Evolutionary conservation across 2,888 invertebrate species (phyloP).

Genomic region (Oegoconia quadripuncta): DNA sequence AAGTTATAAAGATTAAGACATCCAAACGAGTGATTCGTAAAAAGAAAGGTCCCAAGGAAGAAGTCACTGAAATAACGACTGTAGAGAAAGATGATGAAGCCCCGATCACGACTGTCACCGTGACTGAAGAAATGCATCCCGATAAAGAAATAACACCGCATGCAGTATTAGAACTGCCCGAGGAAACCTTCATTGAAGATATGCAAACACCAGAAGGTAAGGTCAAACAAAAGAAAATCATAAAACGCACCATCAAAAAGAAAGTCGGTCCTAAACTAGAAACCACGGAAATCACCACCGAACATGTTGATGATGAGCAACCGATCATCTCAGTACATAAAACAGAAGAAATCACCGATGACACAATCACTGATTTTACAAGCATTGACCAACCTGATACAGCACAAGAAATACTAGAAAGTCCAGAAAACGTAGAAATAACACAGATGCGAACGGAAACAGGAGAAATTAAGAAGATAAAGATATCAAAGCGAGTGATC

Average conservation of each 20-base stretch:
- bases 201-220: conserved; percentile 30
- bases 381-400: conserved; percentile 24
- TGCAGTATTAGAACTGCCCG: conserved; percentile 39
- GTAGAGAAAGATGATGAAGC: conserved; percentile 53
- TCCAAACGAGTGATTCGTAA: conserved; percentile 33
- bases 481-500: conserved; percentile 35
- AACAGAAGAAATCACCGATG: conserved; percentile 27
- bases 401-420: conserved; percentile 31
- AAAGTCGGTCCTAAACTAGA: conserved; percentile 31
- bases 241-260: conserved; percentile 35
- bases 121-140: conserved; percentile 23
- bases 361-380: conserved; percentile 26
- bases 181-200: conserved; percentile 28
- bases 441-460: conserved; percentile 24
- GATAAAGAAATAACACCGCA: conserved; percentile 39
- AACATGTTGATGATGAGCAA: conserved; percentile 34
- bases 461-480: conserved; percentile 35
- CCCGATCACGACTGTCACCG: conserved; percentile 32
- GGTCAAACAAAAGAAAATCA: conserved; percentile 28
- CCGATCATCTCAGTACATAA: conserved; percentile 35
- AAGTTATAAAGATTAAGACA: conserved; percentile 32
- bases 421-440: conserved; percentile 19
- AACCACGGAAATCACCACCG: conserved; percentile 19
- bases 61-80: conserved; percentile 58
- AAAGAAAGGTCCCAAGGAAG: conserved; percentile 15